Evolutionary conservation across 1,140 invertebrate genomes (phyloP), one percentile per base, ranked within the genome.

Genomic region (Drosophila nannoptera): DNA sequence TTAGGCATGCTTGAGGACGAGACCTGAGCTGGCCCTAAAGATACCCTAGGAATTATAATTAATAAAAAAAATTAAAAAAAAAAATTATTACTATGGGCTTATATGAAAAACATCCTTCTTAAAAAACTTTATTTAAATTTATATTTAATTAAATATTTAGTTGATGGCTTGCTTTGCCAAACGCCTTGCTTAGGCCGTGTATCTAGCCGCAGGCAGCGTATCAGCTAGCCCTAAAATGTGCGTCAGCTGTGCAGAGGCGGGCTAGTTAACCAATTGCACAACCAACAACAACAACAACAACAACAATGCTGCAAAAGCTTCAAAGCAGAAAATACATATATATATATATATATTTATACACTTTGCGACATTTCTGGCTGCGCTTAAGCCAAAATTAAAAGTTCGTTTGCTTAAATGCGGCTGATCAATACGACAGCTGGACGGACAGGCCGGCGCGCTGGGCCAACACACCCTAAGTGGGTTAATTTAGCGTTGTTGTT

Each of bases 391-490:
- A 78, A 75, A 60, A 69, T 67, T 63, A 72, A 59, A 69, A 65
- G 50, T 61, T 36, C 55, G 59, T 73, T 62, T 31, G 76, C 40
- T 64, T 81, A 75, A 75, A 69, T 58, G 67, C 58, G 52, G 56
- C 71, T 55, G 66, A 75, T 82, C 69, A 76, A 84, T 78, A 78
- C 68, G 60, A 45, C 64, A 48, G 61, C 16, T 32, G 31, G 32
- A 29, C 22, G 16, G 35, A 12, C 29, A n/a, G 38, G 40, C 48
- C 62, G 59, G 55, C 61, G 67, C 60, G 43, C 48, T 35, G 52
- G 43, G 36, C 46, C 80, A 84, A 84, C 76, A 86, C 48, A 81
- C 81, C 60, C 62, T 77, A 86, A 86, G 74, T 86, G 77, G 81
- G 81, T 86, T 86, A 77, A 69, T 70, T 78, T 56, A 42, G 22